Evolutionary conservation across 2,888 invertebrate species (phyloP), one percentile per base, ranked within the genome.

Genomic region (Andricus quercusramuli): DNA sequence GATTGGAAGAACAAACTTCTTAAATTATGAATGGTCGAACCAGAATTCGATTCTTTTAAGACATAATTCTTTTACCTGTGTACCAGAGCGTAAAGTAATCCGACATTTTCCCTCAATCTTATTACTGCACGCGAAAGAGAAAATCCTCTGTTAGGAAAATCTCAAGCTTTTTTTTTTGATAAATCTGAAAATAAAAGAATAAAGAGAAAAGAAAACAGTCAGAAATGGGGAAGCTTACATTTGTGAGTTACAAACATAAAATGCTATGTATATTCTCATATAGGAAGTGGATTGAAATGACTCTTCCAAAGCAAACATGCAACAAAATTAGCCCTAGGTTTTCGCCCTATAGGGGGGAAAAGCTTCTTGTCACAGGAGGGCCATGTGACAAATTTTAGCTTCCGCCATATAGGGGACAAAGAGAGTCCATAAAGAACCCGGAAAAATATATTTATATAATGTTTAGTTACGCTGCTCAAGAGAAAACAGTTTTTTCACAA

Each of bases 381-480:
- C 37, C 3, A 1, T 20, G 41, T 64, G 15, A 32, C 29, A 32
- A 41, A 64, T 68, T 64, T 11, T 51, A 37, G 51, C 74, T 41
- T 25, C 25, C 29, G 64, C 67, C 74, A 64, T 56, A 22, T 20
- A 64, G 37, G 64, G 51, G 20, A n/a, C 44, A 41, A 65, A 56
- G 20, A 13, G 62, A 64, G 17, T 65, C 25, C 20, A 29, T 25
- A 59, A 59, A 70, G 62, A 11, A 41, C 13, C 13, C 41, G 13
- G n/a, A 41, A 67, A 67, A 22, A 41, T 67, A 67, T 37, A 67
- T 67, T 37, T 22, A 41, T 41, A 41, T 67, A 67, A 67, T 22
- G n/a, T 22, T 41, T n/a, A 22, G 41, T 22, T 22, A 15, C 37
- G 22, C n/a, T 67, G 41, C 67, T 37, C 11, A 20, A 41, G 8